Evolutionary conservation across 2,113 vertebrate species (phyloP).

Genomic region (Sisor rabdophorus): DNA sequence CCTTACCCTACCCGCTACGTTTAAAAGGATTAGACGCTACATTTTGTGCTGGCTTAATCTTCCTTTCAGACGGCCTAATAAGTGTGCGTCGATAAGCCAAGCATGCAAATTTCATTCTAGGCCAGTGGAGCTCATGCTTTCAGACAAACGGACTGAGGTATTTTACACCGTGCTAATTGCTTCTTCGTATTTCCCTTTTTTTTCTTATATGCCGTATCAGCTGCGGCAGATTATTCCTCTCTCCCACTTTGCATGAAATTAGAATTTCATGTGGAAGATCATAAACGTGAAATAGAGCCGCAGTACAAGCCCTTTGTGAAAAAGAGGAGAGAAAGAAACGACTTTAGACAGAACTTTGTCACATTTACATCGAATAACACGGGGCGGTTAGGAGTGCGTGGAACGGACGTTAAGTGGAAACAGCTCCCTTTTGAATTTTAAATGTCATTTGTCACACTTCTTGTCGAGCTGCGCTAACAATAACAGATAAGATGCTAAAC

Average conservation of each 20-base stretch:
- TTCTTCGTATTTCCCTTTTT: constrained; percentile 72
- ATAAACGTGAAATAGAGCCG: constrained; percentile 55
- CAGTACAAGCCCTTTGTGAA: constrained; percentile 20
- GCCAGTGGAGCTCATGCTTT: constrained; percentile 68
- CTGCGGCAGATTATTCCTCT: constrained; percentile 70
- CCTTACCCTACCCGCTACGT: constrained; percentile 73
- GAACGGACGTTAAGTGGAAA: constrained; percentile 12
- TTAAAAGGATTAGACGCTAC: constrained; percentile 80
- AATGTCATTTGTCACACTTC: constrained; percentile 18
- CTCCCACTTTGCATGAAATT: constrained; percentile 75
- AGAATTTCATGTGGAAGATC: constrained; percentile 74
- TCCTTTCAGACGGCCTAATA: constrained; percentile 78
- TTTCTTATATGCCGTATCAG: constrained; percentile 70
- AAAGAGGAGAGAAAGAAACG: neutral
- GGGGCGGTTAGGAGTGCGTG: neutral
- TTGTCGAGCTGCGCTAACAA: neutral
- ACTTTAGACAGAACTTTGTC: constrained; percentile 39
- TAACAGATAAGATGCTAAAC: constrained; percentile 30
- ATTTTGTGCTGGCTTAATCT: constrained; percentile 79
- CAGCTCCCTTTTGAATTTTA: constrained; percentile 10
- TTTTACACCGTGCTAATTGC: constrained; percentile 76
- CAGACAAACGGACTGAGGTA: constrained; percentile 66
- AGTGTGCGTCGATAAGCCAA: constrained; percentile 74
- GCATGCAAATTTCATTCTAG: constrained; percentile 80
- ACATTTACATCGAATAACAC: constrained; percentile 8